Conservation (phyloP, 37 sponge, comb jelly and placozoan species). For the Cliona cf. orientalis region DNA sequence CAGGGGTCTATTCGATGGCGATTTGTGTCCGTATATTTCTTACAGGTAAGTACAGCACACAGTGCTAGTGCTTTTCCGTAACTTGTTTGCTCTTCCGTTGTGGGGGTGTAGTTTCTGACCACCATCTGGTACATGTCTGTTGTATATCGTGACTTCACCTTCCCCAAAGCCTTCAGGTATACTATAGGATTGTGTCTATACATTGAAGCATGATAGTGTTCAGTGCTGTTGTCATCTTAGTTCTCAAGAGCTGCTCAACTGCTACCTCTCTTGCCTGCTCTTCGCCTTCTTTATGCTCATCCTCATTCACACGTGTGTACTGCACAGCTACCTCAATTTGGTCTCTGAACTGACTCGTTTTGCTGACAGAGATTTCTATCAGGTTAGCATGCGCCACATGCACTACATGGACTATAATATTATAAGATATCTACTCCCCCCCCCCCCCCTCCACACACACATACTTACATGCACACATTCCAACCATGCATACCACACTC, state of each 20-base stretch:
- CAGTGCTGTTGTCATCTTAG: background rate
- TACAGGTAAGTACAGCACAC: conserved; percentile 2
- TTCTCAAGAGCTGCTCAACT: conserved; percentile 1
- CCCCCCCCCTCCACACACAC: background rate
- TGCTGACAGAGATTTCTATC: conserved; percentile 80
- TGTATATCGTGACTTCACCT: conserved; percentile 10
- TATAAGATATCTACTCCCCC: background rate
- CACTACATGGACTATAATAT: background rate
- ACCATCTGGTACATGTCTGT: conserved; percentile 11
- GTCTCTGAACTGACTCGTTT: conserved; percentile 64
- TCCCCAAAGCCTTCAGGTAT: conserved; percentile 14
- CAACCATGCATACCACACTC: background rate
- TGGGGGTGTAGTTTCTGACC: background rate
- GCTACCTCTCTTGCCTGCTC: conserved; percentile 10
- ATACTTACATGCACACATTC: background rate
- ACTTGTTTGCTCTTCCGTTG: background rate
- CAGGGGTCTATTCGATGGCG: conserved; percentile 23
- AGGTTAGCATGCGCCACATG: background rate
- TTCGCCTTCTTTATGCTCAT: conserved; percentile 26
- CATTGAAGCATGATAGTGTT: no score
- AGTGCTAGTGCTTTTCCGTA: background rate
- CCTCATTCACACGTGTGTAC: conserved; percentile 25
- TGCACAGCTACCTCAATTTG: conserved; percentile 76
- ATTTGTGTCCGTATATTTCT: conserved; percentile 6
- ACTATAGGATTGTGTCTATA: background rate